Evolutionary conservation across 2,888 invertebrate genomes (phyloP).

Genomic region (Scaptomyza flava): DNA sequence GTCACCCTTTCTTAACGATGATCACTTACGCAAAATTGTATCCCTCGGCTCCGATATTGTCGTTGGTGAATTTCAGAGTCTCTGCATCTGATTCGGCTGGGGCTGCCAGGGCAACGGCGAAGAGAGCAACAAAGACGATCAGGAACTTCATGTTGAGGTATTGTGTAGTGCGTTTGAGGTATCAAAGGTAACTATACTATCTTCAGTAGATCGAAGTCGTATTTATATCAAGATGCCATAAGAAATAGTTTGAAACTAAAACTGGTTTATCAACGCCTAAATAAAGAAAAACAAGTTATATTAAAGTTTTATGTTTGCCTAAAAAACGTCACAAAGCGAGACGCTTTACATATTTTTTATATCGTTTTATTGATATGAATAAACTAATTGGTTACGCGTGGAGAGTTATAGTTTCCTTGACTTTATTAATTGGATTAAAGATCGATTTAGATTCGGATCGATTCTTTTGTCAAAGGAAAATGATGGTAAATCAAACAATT

Average conservation of each 20-base stretch:
- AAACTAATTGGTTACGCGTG: not conserved
- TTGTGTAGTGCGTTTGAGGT: constrained; percentile 35
- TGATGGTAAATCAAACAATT: too few relatives aligned
- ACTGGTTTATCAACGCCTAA: constrained; percentile 27
- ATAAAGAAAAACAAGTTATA: constrained; percentile 24
- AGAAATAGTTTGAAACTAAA: constrained; percentile 6
- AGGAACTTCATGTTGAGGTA: constrained; percentile 64
- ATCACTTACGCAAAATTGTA: constrained; percentile 83
- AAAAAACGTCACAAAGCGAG: constrained; percentile 24
- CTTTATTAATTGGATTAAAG: constrained; percentile 1
- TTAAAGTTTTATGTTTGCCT: not conserved
- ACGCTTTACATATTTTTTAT: constrained; percentile 7
- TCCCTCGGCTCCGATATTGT: constrained; percentile 72
- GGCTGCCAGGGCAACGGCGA: constrained; percentile 67
- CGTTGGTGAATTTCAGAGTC: not conserved
- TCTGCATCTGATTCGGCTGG: constrained; percentile 2
- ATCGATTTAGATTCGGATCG: not conserved
- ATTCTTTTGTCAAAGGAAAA: too few relatives aligned
- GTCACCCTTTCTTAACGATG: not conserved
- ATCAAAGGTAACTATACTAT: constrained; percentile 34
- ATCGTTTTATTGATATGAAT: not conserved
- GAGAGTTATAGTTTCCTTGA: not conserved
- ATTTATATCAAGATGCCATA: constrained; percentile 24
- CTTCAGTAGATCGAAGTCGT: constrained; percentile 1
- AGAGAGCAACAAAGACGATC: constrained; percentile 67